A percentile compares a stretch with the other conserved stretches of the same genome.
Conservation (phyloP, 2,113 vertebrate species). For the Pedetes capensis region DNA sequence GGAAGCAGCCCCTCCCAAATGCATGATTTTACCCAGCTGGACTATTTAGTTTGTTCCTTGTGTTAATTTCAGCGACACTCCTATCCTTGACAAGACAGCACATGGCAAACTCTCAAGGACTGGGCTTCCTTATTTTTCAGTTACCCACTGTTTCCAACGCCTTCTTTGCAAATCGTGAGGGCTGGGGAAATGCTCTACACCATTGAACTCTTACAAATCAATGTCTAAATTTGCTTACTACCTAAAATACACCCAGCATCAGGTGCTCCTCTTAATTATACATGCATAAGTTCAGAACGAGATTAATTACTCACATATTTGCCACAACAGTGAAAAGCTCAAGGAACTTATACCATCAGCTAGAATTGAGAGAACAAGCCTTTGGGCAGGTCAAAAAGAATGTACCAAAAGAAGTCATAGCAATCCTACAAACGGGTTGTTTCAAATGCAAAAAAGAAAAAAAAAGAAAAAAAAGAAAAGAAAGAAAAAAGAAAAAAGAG, state of each 20-base stretch:
- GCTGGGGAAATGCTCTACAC: not conserved
- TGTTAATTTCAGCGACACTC: not conserved
- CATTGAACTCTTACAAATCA: not conserved
- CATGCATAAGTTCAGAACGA: not conserved
- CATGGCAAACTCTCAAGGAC: not conserved
- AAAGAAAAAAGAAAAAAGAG: not conserved
- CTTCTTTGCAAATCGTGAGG: not conserved
- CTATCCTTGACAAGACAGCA: no score
- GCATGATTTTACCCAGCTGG: no score
- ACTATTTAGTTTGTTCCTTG: not conserved
- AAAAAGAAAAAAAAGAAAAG: not conserved
- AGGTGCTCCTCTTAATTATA: conserved; percentile 4
- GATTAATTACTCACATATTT: not conserved
- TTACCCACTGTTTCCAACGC: not conserved
- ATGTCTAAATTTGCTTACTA: not conserved
- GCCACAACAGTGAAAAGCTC: not conserved
- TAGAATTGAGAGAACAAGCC: not conserved
- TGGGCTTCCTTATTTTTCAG: not conserved
- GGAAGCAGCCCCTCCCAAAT: no score
- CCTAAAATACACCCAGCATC: conserved; percentile 6
- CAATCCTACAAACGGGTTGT: not conserved
- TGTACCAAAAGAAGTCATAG: not conserved
- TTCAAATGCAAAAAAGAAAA: not conserved
- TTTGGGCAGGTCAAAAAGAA: not conserved
- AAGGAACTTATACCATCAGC: not conserved